phyloP scores from a whole-genome alignment of 2,888 invertebrate species.

The Hirtodrosophila confusa region DNA sequence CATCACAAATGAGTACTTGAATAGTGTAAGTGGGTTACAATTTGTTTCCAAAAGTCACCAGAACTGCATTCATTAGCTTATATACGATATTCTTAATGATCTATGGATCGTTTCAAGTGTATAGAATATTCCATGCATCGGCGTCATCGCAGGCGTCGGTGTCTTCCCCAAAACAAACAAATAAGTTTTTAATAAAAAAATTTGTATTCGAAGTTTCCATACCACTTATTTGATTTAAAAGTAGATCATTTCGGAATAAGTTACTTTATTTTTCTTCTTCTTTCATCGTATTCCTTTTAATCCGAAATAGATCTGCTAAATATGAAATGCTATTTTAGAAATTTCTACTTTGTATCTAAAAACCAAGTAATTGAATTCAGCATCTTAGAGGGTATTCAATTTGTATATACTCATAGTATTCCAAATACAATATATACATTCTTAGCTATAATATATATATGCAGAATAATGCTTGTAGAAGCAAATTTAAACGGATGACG shows the following conservation, averaged over 20 bases:
- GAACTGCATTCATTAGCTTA: conserved; percentile 6
- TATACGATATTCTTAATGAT: conserved; percentile 36
- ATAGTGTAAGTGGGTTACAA: background rate
- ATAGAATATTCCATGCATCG: conserved; percentile 60
- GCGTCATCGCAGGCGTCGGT: conserved; percentile 34
- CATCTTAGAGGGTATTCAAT: conserved; percentile 16
- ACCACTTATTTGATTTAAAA: conserved; percentile 6
- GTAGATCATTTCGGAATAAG: background rate
- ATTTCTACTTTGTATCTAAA: too few species aligned
- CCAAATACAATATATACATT: conserved; percentile 13
- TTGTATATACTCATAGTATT: background rate
- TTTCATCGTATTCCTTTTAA: too few species aligned
- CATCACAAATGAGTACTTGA: conserved; percentile 11
- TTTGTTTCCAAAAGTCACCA: conserved; percentile 4
- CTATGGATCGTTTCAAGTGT: conserved; percentile 34
- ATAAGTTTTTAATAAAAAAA: background rate
- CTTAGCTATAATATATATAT: conserved; percentile 17
- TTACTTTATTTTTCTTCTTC: too few species aligned
- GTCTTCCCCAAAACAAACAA: conserved; percentile 38
- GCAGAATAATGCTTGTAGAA: conserved; percentile 34
- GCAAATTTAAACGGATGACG: conserved; percentile 64
- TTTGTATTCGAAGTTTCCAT: background rate
- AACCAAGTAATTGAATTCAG: background rate
- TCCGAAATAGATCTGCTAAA: too few species aligned
- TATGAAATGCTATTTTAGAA: too few species aligned